phyloP scores from a whole-genome alignment of 2,113 vertebrate species.

The Mobula birostris region DNA sequence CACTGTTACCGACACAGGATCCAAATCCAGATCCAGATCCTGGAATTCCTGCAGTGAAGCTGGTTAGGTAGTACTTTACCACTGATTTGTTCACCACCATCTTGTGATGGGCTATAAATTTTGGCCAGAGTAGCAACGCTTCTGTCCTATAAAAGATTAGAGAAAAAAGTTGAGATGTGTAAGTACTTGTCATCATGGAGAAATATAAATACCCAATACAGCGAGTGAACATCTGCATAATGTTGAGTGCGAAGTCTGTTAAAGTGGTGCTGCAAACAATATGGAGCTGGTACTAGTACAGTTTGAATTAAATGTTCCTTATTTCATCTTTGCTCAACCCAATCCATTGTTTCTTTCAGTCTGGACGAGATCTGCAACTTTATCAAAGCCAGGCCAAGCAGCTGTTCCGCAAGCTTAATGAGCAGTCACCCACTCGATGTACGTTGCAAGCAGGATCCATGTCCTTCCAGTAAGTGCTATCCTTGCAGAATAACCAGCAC shows the following conservation, averaged over 20 bases:
- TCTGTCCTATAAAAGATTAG: neutral
- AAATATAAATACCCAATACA: neutral
- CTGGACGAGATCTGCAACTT: constrained; percentile 90
- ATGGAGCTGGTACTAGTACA: neutral
- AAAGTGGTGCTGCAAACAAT: constrained; percentile 34
- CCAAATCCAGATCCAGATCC: too few species aligned
- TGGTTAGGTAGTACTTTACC: too few species aligned
- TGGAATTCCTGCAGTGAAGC: too few species aligned
- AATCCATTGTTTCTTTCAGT: constrained; percentile 52
- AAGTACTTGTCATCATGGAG: neutral
- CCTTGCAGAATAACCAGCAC: neutral
- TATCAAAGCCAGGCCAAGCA: constrained; percentile 98
- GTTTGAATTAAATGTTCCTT: neutral
- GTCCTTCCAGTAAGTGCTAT: constrained; percentile 85
- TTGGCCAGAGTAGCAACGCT: too few species aligned
- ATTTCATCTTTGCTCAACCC: neutral
- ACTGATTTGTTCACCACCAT: too few species aligned
- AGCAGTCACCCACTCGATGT: constrained; percentile 89
- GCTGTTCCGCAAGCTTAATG: constrained; percentile 90
- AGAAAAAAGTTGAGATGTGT: neutral
- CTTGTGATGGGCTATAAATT: too few species aligned
- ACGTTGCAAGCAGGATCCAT: constrained; percentile 88
- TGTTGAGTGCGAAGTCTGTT: neutral
- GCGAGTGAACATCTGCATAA: neutral
- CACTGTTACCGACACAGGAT: too few species aligned